Evolutionary conservation across 2,797 vertebrate species (phyloP).

Genomic region (Oceanodroma leucorhoa): DNA sequence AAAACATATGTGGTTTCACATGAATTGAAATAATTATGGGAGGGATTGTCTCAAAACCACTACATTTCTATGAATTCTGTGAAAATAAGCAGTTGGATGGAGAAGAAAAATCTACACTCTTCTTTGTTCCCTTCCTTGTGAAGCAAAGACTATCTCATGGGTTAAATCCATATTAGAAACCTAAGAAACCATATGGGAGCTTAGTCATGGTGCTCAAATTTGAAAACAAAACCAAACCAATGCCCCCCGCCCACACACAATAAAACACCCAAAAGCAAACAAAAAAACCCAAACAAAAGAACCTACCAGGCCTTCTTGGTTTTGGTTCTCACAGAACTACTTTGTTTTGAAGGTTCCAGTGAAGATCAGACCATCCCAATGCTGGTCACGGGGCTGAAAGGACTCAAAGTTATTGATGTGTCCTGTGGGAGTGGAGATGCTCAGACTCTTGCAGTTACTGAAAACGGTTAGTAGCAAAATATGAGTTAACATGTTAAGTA

Average conservation of each 20-base stretch:
- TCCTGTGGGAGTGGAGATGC: constrained; percentile 96
- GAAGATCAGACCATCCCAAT: constrained; percentile 95
- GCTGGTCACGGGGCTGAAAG: constrained; percentile 92
- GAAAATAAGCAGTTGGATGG: not conserved
- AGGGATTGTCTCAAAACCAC: not conserved
- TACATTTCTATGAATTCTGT: not conserved
- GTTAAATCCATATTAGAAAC: not conserved
- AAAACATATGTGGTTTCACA: not conserved
- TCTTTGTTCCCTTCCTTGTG: not conserved
- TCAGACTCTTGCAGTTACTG: constrained; percentile 95
- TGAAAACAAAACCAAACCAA: not conserved
- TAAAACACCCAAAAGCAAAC: not conserved
- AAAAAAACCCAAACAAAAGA: not conserved
- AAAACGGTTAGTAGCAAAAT: constrained; percentile 86
- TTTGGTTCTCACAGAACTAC: not conserved
- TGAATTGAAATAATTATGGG: not conserved
- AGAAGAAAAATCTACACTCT: not conserved
- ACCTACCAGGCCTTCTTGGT: not conserved
- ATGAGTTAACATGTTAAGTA: not conserved
- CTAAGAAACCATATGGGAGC: not conserved
- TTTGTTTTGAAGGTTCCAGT: constrained; percentile 86
- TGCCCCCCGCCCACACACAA: accelerated
- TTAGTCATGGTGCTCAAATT: not conserved
- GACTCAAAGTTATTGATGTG: constrained; percentile 93
- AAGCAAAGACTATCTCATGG: not conserved